Percentiles rank a stretch among this genome's conserved stretches.
Evolutionary conservation across 2,888 invertebrate genomes (phyloP).

Genomic region (Lasioglossum pauxillum): DNA sequence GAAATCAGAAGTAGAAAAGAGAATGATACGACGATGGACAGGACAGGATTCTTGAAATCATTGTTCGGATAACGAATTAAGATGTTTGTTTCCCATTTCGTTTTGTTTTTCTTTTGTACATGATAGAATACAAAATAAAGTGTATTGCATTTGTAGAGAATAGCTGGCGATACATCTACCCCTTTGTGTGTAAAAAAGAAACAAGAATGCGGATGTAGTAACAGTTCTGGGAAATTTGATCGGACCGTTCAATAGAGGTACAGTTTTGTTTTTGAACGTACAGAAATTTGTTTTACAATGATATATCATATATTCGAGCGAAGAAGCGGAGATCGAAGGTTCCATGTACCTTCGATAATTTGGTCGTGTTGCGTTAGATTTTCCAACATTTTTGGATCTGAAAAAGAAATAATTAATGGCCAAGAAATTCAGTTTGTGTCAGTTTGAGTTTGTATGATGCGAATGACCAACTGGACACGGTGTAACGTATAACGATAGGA

Average conservation of each 20-base stretch:
- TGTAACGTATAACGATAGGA: background rate
- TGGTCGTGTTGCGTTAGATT: slow-evolving; percentile 85
- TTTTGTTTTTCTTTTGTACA: background rate
- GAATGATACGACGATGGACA: slow-evolving; percentile 64
- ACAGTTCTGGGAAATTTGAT: background rate
- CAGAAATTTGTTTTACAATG: background rate
- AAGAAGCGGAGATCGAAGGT: slow-evolving; percentile 78
- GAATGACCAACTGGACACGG: background rate
- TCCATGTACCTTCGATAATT: slow-evolving; percentile 86
- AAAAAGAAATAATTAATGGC: slow-evolving; percentile 69
- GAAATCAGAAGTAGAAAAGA: slow-evolving; percentile 78
- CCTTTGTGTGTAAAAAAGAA: background rate
- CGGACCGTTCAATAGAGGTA: background rate
- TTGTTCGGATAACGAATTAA: slow-evolving; percentile 72
- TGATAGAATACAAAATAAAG: background rate
- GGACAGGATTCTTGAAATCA: slow-evolving; percentile 78
- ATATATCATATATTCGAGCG: slow-evolving; percentile 73
- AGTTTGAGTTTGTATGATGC: background rate
- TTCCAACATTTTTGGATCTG: slow-evolving; percentile 85
- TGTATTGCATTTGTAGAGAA: background rate
- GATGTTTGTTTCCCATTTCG: background rate
- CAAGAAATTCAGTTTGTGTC: background rate
- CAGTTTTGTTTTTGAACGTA: background rate
- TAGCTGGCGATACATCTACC: background rate
- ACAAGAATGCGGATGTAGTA: background rate